These are phyloP conservation scores for Phylloscopus trochilus DNA, from an alignment of 2,113 vertebrate species.

Conservation along the genomic window DNA sequence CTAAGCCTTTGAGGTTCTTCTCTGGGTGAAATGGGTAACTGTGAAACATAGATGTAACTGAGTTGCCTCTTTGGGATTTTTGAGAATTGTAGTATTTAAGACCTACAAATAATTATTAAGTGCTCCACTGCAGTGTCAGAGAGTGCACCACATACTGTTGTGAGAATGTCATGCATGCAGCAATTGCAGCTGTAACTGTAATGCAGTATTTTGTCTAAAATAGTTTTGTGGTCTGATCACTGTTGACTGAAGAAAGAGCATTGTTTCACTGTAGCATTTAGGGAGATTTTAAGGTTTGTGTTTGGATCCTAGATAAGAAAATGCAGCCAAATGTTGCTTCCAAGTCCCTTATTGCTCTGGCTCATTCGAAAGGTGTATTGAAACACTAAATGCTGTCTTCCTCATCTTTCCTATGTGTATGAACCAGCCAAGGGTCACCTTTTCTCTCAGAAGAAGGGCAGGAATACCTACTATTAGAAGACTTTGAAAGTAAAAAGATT, in stretches of 20 bases:
- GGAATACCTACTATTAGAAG: slow-evolving; percentile 95
- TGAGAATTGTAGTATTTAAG: neutral
- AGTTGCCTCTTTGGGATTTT: neutral
- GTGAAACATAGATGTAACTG: neutral
- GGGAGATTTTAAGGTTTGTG: neutral
- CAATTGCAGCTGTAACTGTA: neutral
- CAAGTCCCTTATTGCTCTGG: neutral
- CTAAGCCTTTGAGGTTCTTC: neutral
- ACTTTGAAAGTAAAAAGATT: slow-evolving; percentile 96
- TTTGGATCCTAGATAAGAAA: neutral
- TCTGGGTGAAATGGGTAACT: neutral
- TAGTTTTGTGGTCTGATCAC: neutral
- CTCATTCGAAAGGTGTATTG: neutral
- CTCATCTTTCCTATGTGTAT: slow-evolving; percentile 72
- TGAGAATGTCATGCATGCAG: neutral
- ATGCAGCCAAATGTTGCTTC: neutral
- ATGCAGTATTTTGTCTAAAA: neutral
- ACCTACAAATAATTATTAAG: neutral
- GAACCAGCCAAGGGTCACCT: slow-evolving; percentile 82
- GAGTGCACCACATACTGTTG: neutral
- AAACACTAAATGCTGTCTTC: slow-evolving; percentile 57
- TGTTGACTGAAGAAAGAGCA: neutral
- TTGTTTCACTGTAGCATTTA: neutral
- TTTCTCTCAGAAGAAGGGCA: slow-evolving; percentile 85
- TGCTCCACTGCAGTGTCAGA: neutral